phyloP scores from a whole-genome alignment of 2,113 vertebrate species.

The Grammomys surdaster region DNA sequence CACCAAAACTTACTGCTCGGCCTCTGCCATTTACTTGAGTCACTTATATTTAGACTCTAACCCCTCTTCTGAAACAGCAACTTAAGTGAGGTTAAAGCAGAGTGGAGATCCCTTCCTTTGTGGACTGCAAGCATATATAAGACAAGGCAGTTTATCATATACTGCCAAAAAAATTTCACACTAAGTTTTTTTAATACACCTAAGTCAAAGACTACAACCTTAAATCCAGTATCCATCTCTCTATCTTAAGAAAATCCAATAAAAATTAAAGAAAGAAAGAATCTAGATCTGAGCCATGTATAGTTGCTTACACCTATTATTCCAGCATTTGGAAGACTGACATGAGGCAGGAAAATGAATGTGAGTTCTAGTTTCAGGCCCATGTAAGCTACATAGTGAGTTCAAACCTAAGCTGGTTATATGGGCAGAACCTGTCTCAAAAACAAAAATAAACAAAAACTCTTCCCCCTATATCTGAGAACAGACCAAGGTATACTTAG shows the following conservation, averaged over 20 bases:
- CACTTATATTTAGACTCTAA: background rate
- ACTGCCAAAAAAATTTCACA: slow-evolving; percentile 3
- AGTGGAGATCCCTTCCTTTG: background rate
- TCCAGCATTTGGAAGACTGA: background rate
- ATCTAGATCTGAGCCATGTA: background rate
- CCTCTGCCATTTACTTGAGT: background rate
- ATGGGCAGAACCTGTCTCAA: background rate
- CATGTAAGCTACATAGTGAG: background rate
- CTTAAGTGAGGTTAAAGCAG: background rate
- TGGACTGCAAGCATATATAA: background rate
- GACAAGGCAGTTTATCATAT: background rate
- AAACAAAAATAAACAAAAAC: background rate
- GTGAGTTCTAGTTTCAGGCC: background rate
- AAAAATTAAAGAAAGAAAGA: background rate
- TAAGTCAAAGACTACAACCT: background rate
- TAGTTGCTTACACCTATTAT: background rate
- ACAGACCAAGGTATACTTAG: background rate
- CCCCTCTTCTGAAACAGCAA: background rate
- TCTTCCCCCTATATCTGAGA: background rate
- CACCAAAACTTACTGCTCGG: background rate
- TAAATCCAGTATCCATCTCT: background rate
- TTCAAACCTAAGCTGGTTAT: background rate
- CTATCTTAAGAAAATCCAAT: slow-evolving; percentile 19
- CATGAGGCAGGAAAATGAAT: background rate
- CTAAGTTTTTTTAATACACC: background rate